Evolutionary conservation across 1,140 invertebrate genomes (phyloP).

Genomic region (Chelonus insularis): DNA sequence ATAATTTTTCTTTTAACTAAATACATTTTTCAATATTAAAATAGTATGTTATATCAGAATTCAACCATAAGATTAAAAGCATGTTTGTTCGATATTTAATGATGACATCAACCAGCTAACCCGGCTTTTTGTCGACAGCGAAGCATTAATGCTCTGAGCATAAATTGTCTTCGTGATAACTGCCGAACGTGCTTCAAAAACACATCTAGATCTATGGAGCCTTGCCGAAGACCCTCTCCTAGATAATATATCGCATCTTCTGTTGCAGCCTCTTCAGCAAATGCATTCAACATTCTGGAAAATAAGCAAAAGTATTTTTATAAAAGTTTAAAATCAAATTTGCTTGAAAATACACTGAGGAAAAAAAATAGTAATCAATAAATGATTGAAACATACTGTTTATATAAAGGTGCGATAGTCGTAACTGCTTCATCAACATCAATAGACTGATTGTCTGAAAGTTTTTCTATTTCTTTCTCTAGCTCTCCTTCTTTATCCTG

Average conservation of each 20-base stretch:
- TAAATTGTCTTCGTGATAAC: slow-evolving; percentile 94
- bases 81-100: not conserved
- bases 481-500: slow-evolving; percentile 87
- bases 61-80: slow-evolving; percentile 26
- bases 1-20: slow-evolving; percentile 24
- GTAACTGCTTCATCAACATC: slow-evolving; percentile 97
- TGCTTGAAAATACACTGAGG: no score
- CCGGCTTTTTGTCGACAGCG: slow-evolving; percentile 96
- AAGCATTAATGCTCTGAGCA: slow-evolving; percentile 91
- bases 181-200: slow-evolving; percentile 96
- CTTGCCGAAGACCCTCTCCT: slow-evolving; percentile 90
- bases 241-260: slow-evolving; percentile 99
- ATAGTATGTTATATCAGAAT: no score
- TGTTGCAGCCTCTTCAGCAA: slow-evolving; percentile 95
- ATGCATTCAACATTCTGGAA: slow-evolving; percentile 86
- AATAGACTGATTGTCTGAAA: slow-evolving; percentile 78
- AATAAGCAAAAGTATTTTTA: slow-evolving; percentile 33
- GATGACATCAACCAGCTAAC: slow-evolving; percentile 65
- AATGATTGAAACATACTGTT: slow-evolving; percentile 76
- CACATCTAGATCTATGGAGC: slow-evolving; percentile 92
- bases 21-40: slow-evolving; percentile 33
- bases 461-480: slow-evolving; percentile 76
- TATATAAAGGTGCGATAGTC: slow-evolving; percentile 94
- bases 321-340: not conserved
- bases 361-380: slow-evolving; percentile 16